phyloP scores from a whole-genome alignment of 2,797 vertebrate genomes.

The Gobio occitaniae region DNA sequence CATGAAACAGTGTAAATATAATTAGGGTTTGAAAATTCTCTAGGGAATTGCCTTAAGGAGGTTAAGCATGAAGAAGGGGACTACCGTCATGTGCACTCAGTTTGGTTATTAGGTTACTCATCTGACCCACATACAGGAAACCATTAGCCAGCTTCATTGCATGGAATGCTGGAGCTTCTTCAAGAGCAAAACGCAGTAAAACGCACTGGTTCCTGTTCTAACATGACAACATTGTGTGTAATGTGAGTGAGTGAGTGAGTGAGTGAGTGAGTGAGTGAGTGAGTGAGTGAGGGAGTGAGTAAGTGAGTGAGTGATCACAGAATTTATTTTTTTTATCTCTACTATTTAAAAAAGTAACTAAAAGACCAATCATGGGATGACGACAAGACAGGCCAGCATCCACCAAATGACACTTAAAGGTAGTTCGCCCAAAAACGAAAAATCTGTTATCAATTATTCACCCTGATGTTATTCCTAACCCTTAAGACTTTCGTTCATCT shows the following conservation, averaged over 20 bases:
- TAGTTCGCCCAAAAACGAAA: neutral
- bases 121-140: constrained; percentile 46
- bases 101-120: constrained; percentile 48
- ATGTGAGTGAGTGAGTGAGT: neutral
- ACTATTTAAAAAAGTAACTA: neutral
- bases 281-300: too few species aligned
- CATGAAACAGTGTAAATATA: neutral
- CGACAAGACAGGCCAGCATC: neutral
- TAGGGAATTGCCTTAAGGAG: neutral
- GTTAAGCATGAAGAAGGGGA: constrained; percentile 8
- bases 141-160: constrained; percentile 9
- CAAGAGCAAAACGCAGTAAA: neutral
- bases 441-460: neutral
- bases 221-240: neutral
- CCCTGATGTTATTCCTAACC: neutral
- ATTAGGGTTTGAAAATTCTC: neutral
- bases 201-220: neutral
- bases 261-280: too few species aligned
- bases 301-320: neutral
- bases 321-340: neutral
- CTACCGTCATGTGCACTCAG: constrained; percentile 27
- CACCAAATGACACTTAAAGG: neutral
- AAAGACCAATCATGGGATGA: neutral
- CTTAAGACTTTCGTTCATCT: neutral
- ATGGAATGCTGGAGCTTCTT: neutral